These are phyloP conservation scores for Drosophila ficusphila DNA, from an alignment of 1,140 invertebrate species.

Conservation along the genomic window DNA sequence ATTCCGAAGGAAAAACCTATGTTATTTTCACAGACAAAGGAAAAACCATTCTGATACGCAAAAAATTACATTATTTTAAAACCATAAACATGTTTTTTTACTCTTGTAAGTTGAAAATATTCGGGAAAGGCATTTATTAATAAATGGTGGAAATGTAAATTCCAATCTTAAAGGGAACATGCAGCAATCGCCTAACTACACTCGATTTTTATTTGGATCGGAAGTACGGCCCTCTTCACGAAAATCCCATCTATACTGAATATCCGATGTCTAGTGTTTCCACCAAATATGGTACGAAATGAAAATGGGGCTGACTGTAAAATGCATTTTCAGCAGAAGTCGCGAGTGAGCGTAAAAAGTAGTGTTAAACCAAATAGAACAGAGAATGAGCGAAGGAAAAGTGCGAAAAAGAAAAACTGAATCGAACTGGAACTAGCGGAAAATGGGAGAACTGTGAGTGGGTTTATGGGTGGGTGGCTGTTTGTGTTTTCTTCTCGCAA, in stretches of 20 bases:
- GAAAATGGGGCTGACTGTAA: conserved; percentile 2
- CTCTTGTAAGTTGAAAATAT: no score
- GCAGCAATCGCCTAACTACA: no score
- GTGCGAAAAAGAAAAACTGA: conserved; percentile 15
- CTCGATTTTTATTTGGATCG: background rate
- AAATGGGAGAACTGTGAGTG: background rate
- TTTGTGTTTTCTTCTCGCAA: background rate
- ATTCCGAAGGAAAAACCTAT: no score
- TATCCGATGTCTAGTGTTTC: background rate
- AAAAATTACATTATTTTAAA: no score
- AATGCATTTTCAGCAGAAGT: conserved; percentile 58
- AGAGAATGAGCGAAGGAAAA: conserved; percentile 10
- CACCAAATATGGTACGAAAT: conserved; percentile 16
- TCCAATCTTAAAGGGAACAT: no score
- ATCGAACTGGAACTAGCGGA: conserved; percentile 32
- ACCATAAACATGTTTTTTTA: no score
- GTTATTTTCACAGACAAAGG: no score
- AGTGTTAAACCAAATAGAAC: conserved; percentile 76
- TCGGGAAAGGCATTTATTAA: no score
- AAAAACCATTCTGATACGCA: no score
- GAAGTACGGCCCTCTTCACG: background rate
- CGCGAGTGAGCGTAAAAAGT: conserved; percentile 55
- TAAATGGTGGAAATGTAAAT: no score
- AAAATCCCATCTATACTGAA: conserved; percentile 9
- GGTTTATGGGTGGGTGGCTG: background rate